Conservation (phyloP, 1,140 invertebrate species). For the Manduca sexta region DNA sequence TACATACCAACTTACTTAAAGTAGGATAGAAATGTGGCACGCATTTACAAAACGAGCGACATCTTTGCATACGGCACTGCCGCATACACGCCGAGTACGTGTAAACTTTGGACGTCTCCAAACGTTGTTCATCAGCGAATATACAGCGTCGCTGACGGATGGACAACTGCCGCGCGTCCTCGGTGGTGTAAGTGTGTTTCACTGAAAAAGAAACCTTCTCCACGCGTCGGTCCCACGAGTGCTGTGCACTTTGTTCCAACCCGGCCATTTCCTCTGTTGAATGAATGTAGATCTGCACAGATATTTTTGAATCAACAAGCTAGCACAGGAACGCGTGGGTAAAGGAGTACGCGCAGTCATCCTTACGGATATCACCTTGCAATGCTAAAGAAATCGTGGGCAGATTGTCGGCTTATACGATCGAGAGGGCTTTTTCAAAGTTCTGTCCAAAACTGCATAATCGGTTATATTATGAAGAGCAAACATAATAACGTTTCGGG, state of each 20-base stretch:
- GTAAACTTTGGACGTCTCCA: conserved; percentile 75
- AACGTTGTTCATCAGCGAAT: conserved; percentile 76
- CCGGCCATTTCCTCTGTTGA: conserved; percentile 79
- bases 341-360: too few species aligned
- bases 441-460: too few species aligned
- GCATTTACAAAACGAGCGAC: conserved; percentile 76
- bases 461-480: too few species aligned
- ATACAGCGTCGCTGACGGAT: conserved; percentile 79
- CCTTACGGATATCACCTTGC: too few species aligned
- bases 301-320: too few species aligned
- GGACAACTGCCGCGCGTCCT: conserved; percentile 78
- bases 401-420: too few species aligned
- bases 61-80: conserved; percentile 78
- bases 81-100: conserved; percentile 81
- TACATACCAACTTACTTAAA: conserved; percentile 66
- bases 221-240: conserved; percentile 78
- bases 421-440: too few species aligned
- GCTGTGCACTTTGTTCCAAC: conserved; percentile 77
- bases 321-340: too few species aligned
- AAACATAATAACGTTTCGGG: too few species aligned
- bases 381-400: too few species aligned
- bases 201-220: conserved; percentile 78
- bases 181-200: conserved; percentile 82
- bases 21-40: conserved; percentile 79
- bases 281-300: conserved; percentile 76